phyloP scores from a whole-genome alignment of 1,140 invertebrate species.

The Spodoptera frugiperda region DNA sequence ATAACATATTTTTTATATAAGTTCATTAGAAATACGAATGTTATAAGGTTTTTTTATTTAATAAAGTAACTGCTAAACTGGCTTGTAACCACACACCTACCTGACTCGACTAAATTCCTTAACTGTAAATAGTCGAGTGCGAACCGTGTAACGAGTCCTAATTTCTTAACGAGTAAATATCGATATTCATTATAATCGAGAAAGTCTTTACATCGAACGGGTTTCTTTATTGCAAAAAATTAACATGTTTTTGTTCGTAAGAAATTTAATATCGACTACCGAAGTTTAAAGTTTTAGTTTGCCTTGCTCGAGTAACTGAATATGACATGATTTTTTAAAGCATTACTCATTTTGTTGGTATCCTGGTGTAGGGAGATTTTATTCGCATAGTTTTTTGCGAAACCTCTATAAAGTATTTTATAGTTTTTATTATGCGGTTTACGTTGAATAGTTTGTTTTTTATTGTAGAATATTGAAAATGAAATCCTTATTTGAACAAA shows the following conservation, averaged over 20 bases:
- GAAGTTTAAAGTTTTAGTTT: constrained; percentile 61
- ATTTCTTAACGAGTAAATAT: constrained; percentile 33
- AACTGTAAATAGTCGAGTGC: constrained; percentile 24
- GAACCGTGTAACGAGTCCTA: constrained; percentile 35
- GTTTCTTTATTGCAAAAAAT: constrained; percentile 45
- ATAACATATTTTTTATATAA: too few species aligned
- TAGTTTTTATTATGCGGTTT: background rate
- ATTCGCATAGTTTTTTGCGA: constrained; percentile 2
- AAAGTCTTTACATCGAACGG: constrained; percentile 45
- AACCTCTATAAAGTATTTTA: constrained; percentile 9
- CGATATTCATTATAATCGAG: constrained; percentile 39
- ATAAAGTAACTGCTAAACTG: background rate
- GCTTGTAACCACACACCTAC: background rate
- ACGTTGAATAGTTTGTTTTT: too few species aligned
- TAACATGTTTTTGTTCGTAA: constrained; percentile 52
- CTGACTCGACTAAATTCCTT: background rate
- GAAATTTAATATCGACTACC: constrained; percentile 62
- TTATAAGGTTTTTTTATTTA: background rate
- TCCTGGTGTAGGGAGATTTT: constrained; percentile 1
- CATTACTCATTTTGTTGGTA: constrained; percentile 20
- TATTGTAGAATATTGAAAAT: too few species aligned
- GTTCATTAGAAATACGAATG: too few species aligned
- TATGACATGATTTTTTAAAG: constrained; percentile 49
- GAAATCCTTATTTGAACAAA: too few species aligned
- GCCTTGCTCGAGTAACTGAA: constrained; percentile 58